A percentile compares a stretch with the other conserved stretches of the same genome.
Conservation (phyloP, 92 coral and sea anemone species). For the Muricea muricata region DNA sequence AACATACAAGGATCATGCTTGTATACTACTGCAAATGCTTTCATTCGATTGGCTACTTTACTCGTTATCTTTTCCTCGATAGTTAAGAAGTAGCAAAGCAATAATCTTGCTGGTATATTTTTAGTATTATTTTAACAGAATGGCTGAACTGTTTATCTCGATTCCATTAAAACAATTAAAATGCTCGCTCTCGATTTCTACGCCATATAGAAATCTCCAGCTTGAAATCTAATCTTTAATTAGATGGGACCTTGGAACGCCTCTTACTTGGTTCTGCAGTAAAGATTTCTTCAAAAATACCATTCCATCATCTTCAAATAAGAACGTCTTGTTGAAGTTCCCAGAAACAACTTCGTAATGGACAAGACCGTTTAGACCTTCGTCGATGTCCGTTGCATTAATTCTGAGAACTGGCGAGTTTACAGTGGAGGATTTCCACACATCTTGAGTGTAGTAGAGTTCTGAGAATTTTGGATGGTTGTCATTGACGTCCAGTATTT, state of each 20-base stretch:
- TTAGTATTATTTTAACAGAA: too few relatives aligned
- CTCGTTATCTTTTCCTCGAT: too few relatives aligned
- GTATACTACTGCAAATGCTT: too few relatives aligned
- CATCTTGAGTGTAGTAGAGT: conserved; percentile 22
- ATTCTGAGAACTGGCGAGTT: conserved; percentile 28
- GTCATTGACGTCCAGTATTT: conserved; percentile 30
- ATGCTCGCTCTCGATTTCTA: too few relatives aligned
- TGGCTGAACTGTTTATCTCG: too few relatives aligned
- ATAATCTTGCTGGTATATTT: too few relatives aligned
- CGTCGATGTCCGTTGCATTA: conserved; percentile 32
- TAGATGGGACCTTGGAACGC: neutral
- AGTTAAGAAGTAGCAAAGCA: too few relatives aligned
- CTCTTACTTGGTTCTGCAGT: neutral
- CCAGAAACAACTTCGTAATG: conserved; percentile 10
- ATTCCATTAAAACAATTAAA: too few relatives aligned
- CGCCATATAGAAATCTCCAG: too few relatives aligned
- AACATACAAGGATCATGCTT: too few relatives aligned
- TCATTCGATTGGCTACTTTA: too few relatives aligned
- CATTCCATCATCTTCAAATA: conserved; percentile 25
- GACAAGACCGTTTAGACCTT: conserved; percentile 5
- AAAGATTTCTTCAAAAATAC: conserved; percentile 11
- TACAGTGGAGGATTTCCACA: conserved; percentile 12
- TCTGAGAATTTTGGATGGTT: conserved; percentile 26
- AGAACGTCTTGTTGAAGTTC: conserved; percentile 28
- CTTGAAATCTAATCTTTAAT: too few relatives aligned